These are phyloP conservation scores for Labeo rohita DNA, from an alignment of 2,113 vertebrate species.

Conservation along the genomic window DNA sequence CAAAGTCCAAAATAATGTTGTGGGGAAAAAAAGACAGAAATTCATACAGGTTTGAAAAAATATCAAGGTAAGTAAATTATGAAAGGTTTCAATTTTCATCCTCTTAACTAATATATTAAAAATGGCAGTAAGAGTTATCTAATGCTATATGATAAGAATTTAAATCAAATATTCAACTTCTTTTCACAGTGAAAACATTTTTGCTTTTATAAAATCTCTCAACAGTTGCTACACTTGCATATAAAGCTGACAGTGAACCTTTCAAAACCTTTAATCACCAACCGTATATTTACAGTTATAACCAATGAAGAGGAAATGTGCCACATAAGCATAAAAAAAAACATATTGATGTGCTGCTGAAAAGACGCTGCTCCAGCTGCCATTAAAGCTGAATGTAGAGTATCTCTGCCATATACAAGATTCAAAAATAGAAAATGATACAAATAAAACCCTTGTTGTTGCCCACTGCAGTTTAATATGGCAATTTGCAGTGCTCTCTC, in stretches of 20 bases:
- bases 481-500: constrained; percentile 42
- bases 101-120: neutral
- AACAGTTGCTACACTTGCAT: neutral
- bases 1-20: neutral
- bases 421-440: constrained; percentile 60
- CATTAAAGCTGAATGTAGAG: constrained; percentile 30
- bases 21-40: neutral
- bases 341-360: neutral
- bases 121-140: neutral
- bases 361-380: neutral
- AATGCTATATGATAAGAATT: constrained; percentile 1
- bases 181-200: neutral
- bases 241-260: constrained; percentile 1
- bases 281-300: neutral
- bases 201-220: neutral
- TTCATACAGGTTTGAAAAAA: neutral
- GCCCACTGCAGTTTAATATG: constrained; percentile 53
- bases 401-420: constrained; percentile 17
- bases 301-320: constrained; percentile 15
- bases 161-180: neutral
- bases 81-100: neutral
- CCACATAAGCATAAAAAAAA: neutral
- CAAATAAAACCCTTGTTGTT: constrained; percentile 55
- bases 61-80: neutral
- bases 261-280: constrained; percentile 6